Percentiles rank a stretch among this genome's conserved stretches.
Conservation (phyloP, 2,113 vertebrate species). For the Epinephelus lanceolatus region DNA sequence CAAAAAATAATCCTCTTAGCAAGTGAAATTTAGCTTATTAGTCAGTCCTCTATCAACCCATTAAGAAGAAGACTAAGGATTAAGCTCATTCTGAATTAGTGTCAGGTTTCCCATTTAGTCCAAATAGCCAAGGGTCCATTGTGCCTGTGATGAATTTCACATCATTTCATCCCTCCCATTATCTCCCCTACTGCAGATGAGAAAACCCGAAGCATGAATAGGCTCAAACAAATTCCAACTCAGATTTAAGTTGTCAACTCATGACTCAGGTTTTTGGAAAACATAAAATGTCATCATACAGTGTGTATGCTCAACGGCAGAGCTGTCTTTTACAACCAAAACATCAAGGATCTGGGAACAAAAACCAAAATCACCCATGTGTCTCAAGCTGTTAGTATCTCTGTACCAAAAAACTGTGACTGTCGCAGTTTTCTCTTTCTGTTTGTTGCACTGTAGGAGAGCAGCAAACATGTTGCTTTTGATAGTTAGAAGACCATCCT, state of each 20-base stretch:
- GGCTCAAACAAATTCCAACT: neutral
- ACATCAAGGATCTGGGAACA: neutral
- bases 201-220: constrained; percentile 9
- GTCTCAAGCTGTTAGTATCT: neutral
- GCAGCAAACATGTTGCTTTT: too few relatives aligned
- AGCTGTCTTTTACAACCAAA: neutral
- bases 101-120: constrained; percentile 42
- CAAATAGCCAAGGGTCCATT: constrained; percentile 24
- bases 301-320: neutral
- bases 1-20: constrained; percentile 78
- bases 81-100: constrained; percentile 60
- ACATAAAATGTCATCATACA: neutral
- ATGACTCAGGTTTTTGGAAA: neutral
- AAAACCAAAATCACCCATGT: neutral
- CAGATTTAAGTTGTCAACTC: neutral
- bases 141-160: constrained; percentile 31
- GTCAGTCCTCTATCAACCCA: constrained; percentile 52
- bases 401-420: neutral
- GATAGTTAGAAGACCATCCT: too few relatives aligned
- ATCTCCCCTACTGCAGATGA: constrained; percentile 5
- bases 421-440: neutral
- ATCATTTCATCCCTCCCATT: constrained; percentile 11
- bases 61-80: constrained; percentile 68
- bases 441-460: too few relatives aligned
- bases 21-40: constrained; percentile 67